Base-by-base conservation (phyloP, 2,113 vertebrate species). In the Erythrocercus mccallii region DNA sequence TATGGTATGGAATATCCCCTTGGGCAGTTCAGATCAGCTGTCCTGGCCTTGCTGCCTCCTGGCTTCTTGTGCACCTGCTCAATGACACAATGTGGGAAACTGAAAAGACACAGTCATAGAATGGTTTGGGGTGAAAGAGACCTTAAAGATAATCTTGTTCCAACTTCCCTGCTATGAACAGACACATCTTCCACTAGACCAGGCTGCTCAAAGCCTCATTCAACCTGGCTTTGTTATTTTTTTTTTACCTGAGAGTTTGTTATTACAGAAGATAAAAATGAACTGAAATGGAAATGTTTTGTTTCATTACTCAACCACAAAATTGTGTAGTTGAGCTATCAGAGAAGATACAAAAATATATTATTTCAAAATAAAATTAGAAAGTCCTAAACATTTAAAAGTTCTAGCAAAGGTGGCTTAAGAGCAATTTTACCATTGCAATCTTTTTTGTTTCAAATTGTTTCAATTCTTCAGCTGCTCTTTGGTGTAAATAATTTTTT, bases 381-480 rank as follows among this genome's bases (percentile, higher is more conserved):
- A 12, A 85, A 56, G 22, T 47, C 37, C 69, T 93, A 98, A 78
- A 98, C 28, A 61, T 86, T 78, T 82, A 98, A 81, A 95, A 99
- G 96, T 76, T 98, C 97, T 19, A 95, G 56, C 21, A 98, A 98
- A 6, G 98, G 98, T 7, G 98, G 98, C 85, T 97, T 98, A 54
- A 99, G 88, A 58, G 98, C 98, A 92, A 99, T 98, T 96, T 99
- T 40, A 98, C 98, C 21, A 99, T 66, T 4, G 97, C 98, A 96
- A 99, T 99, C 70, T 93, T 98, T 76, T 98, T 98, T 18, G 97
- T 98, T 51, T 97, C 97, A 88, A 99, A 99, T 84, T 99, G 98
- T 66, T 96, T 96, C 37, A 99, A 76, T 86, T 99, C 99, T 65
- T 99, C 98, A 20, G 92, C 62, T 25, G 20, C 94, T 95, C 85